Evolutionary conservation across 2,113 vertebrate species (phyloP), one percentile per base, ranked within the genome.

Genomic region (Poeciliopsis retropinna): DNA sequence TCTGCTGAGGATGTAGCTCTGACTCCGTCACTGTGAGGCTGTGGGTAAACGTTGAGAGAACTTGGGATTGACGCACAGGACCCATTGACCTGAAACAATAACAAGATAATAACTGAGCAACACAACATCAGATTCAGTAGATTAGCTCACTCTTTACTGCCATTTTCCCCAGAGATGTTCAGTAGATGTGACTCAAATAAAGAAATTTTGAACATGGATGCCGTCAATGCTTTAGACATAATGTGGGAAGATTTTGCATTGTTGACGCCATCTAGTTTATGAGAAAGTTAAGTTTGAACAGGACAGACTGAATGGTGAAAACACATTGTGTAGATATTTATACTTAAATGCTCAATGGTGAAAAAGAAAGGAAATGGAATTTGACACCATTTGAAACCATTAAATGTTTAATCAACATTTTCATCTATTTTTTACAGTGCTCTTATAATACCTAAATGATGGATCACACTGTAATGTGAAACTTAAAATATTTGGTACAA

Each of bases 1-100:
- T 32, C 79, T 75, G 30, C 66, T 74, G 73, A 83, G 22, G 84
- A 88, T 81, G 86, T 82, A 72, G 82, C 76, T 82, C 77, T 85
- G 85, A 83, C 76, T 90, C 87, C 70, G 65, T 76, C 75, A 64
- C 73, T 86, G 70, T 64, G 44, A 37, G 78, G 72, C 70, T 51
- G 60, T 72, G 77, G 76, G 82, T 89, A 85, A 79, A 75, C 30
- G 73, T 75, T 60, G 75, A 65, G 69, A 72, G 80, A 79, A 70
- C 34, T 70, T 5, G 34, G 39, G 77, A 60, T 71, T 41, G 8
- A 68, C 67, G 67, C 2, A 2, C 31, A 5, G 28, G 34, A 70
- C 54, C 72, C 78, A 22, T 87, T 47, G 77, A 66, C 79, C 75
- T 79, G 66, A 81, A 85, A 76, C 72, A 83, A 88, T 81, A 85